Conservation (phyloP, 2,113 vertebrate genomes). For the Cyphomyrus plagiostoma region DNA sequence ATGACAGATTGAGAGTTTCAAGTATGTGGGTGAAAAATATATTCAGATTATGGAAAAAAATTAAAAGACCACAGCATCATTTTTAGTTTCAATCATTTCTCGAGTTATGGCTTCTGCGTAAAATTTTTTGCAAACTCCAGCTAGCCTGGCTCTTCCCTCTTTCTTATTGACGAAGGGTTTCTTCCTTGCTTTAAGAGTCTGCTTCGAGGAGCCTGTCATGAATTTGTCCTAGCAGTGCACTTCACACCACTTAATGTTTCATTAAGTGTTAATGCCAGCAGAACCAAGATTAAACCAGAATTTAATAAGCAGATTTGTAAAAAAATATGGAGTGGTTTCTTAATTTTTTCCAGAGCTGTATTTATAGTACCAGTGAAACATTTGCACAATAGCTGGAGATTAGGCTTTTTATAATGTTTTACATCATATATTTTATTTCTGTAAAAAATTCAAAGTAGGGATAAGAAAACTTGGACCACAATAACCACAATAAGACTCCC, state of each 20-base stretch:
- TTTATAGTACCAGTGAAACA: not conserved
- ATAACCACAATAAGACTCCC: not conserved
- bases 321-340: too few species aligned
- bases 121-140: not conserved
- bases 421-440: not conserved
- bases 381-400: not conserved
- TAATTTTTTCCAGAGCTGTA: too few species aligned
- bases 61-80: not conserved
- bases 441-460: not conserved
- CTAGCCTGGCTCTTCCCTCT: not conserved
- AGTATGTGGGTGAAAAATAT: not conserved
- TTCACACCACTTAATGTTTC: too few species aligned
- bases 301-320: too few species aligned
- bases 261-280: too few species aligned
- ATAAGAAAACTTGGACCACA: not conserved
- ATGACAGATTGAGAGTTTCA: not conserved
- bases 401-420: not conserved
- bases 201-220: too few species aligned
- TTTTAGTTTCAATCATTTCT: not conserved
- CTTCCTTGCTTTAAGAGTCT: not conserved
- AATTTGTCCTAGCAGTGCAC: too few species aligned
- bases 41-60: not conserved
- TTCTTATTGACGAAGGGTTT: not conserved
- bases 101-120: not conserved
- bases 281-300: too few species aligned